Percentiles rank a stretch among this genome's conserved stretches.
These are phyloP conservation scores for Eulemur rubriventer DNA, from an alignment of 2,797 vertebrate genomes.

Conservation along the genomic window DNA sequence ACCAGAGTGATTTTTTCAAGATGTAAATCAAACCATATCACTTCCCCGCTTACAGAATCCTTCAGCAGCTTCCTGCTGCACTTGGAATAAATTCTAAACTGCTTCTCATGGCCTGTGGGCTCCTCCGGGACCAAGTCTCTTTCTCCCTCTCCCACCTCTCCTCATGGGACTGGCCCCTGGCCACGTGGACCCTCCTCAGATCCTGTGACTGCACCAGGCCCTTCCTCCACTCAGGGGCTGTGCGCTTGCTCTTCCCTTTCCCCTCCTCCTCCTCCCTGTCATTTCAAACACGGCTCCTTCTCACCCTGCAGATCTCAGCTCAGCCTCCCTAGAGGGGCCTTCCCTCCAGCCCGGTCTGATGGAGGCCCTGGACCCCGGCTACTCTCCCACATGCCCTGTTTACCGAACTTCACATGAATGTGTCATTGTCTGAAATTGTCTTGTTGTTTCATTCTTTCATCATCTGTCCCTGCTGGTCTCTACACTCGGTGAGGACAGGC, in stretches of 20 bases:
- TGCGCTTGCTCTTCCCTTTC: neutral
- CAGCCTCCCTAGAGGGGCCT: neutral
- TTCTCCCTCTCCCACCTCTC: neutral
- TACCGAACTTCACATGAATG: neutral
- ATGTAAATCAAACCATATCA: neutral
- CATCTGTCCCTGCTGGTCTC: neutral
- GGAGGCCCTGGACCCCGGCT: neutral
- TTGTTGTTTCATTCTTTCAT: neutral
- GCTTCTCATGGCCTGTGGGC: neutral
- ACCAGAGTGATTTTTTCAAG: neutral
- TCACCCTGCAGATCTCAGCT: neutral
- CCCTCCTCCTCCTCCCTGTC: neutral
- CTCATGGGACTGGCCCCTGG: fast-evolving
- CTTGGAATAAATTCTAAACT: neutral
- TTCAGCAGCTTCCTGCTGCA: neutral
- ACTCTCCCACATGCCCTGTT: neutral
- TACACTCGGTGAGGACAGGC: neutral
- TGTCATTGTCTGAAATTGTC: neutral
- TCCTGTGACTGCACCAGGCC: neutral
- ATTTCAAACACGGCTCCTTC: neutral
- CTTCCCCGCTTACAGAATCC: neutral
- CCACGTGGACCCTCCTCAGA: fast-evolving
- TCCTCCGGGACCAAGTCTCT: fast-evolving
- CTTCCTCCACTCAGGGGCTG: neutral
- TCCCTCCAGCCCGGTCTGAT: neutral